Base-by-base conservation (phyloP, 2,113 vertebrate species). In the Myxocyprinus asiaticus region DNA sequence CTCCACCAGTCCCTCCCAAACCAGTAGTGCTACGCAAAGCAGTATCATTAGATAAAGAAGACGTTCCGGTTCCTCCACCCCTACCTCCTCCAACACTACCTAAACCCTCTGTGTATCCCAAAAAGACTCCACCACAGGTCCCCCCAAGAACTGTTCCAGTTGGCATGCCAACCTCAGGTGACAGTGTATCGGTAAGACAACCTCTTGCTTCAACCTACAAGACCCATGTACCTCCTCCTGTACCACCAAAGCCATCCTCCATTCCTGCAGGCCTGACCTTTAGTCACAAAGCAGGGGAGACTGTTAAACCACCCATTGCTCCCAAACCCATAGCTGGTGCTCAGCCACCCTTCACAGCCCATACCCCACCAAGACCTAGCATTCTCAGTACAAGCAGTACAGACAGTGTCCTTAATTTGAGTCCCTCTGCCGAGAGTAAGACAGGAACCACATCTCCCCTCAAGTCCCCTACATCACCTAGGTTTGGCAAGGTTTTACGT, bases 241-340 rank as follows among this genome's bases (percentile, higher is more conserved):
- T 99, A 80, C 96, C 97, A 64, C 97, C 97, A 81, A 99, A 99
- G 84, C 97, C 97, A 81, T 92, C 94, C 72, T 92, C 90, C 45
- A 94, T 98, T 88, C 94, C 94, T 84, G 88, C 93, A 80, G 95
- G 94, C 45, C 92, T 96, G 81, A 91, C 93, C 58, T 96, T 97
- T 81, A 93, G 88, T 80, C 94, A 95, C 76, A 95, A 94, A 82
- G 85, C 93, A 56, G 75, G 83, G 77, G 95, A 97, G 79, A 73
- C 89, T 85, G 90, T 91, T 81, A 97, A 95, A 88, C 96, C 96
- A 86, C 95, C 95, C 61, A 94, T 97, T 89, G 95, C 96, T 84
- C 96, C 97, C 76, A 99, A 99, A 84, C 96, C 94, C 76, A 68
- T 86, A 53, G 5, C 91, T 77, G 61, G 92, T 86, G 89, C 94